phyloP scores from a whole-genome alignment of 2,113 vertebrate species.

The Euleptes europaea region DNA sequence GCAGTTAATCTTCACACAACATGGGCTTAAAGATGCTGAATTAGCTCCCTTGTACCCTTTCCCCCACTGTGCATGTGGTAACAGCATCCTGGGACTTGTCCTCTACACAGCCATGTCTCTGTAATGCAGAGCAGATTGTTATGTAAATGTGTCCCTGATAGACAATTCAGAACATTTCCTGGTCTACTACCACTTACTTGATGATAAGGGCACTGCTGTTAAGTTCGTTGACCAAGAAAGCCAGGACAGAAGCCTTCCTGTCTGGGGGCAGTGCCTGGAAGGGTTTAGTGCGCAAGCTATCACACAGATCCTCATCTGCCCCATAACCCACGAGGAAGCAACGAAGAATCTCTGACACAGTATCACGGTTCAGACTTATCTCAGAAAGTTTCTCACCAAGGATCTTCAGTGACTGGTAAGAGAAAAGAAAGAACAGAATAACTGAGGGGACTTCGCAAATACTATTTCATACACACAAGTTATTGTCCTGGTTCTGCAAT shows the following conservation, averaged over 20 bases:
- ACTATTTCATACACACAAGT: not conserved
- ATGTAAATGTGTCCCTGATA: not conserved
- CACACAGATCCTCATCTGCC: constrained; percentile 83
- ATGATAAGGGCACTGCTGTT: constrained; percentile 88
- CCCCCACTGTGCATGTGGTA: not conserved
- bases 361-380: constrained; percentile 86
- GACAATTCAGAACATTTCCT: not conserved
- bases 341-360: constrained; percentile 90
- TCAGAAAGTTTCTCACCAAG: constrained; percentile 93
- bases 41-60: not conserved
- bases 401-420: constrained; percentile 89
- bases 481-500: not conserved
- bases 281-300: constrained; percentile 86
- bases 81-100: not conserved
- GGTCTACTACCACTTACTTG: constrained; percentile 69
- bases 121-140: not conserved
- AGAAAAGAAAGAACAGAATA: not conserved
- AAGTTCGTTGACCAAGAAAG: constrained; percentile 93
- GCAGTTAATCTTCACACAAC: not conserved
- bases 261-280: constrained; percentile 90
- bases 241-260: constrained; percentile 86
- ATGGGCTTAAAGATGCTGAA: not conserved
- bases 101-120: not conserved
- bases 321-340: constrained; percentile 89
- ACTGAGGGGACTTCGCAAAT: not conserved